phyloP scores from a whole-genome alignment of 2,888 invertebrate genomes.

The Drosophila quinaria region DNA sequence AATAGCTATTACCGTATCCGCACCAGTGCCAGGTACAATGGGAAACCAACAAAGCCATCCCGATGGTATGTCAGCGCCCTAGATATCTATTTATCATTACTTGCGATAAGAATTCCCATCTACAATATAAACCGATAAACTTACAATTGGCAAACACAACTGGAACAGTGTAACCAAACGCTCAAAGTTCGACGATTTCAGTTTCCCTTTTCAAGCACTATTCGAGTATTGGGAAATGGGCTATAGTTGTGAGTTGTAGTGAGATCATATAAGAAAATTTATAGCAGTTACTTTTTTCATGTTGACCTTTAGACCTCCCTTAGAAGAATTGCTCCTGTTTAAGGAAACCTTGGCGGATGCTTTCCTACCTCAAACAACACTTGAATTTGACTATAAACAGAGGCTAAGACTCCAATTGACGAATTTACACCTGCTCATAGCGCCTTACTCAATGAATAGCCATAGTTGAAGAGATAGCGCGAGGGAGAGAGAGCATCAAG shows the following conservation, averaged over 20 bases:
- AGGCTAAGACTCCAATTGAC: not conserved
- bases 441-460: constrained; percentile 22
- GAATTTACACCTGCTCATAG: constrained; percentile 16
- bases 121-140: not conserved
- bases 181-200: not conserved
- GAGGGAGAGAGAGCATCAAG: constrained; percentile 23
- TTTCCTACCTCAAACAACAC: not conserved
- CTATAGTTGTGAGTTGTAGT: not conserved
- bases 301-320: no score
- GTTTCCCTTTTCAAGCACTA: not conserved
- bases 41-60: constrained; percentile 40
- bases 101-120: constrained; percentile 12
- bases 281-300: not conserved
- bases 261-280: not conserved
- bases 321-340: no score
- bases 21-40: constrained; percentile 29
- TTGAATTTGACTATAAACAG: not conserved
- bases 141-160: constrained; percentile 8
- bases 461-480: constrained; percentile 6
- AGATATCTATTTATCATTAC: constrained; percentile 17
- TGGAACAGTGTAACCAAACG: constrained; percentile 5
- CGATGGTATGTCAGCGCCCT: constrained; percentile 36
- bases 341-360: constrained; percentile 4
- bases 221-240: not conserved
- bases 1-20: not conserved